Base-by-base conservation (phyloP, 2,113 vertebrate genomes). In the Nothobranchius kuhntae region DNA sequence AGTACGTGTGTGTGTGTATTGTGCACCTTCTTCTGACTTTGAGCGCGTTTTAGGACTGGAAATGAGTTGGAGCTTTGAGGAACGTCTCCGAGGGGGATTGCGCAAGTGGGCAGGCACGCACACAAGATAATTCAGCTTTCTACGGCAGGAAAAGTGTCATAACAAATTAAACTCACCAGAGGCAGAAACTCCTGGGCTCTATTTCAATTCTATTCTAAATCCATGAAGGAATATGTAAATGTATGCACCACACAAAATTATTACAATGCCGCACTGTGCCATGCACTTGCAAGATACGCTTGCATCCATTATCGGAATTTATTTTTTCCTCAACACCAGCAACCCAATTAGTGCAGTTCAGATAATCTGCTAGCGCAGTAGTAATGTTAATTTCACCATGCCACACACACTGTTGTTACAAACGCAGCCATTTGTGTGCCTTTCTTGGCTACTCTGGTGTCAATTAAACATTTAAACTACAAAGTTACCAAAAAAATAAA, bases 91-190 rank as follows among this genome's bases (percentile, higher is more conserved):
- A 86, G 82, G 84, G 71, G 75, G 72, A 80, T 42, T 73, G 76
- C 77, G 66, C 73, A 76, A 79, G 85, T 82, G 85, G 70, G 78
- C 74, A 78, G 68, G 78, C 68, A 7, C 62, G 60, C 71, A 62
- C 60, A 68, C 64, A 38, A 78, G 72, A 87, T 85, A 85, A 88
- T 91, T 84, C 69, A 65, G 80, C 80, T 78, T 79, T 80, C 75
- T 83, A 81, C 78, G 76, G 77, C 76, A 68, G 45, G 75, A 76
- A 83, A 79, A 80, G 81, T 87, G 87, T 90, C 89, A 87, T 78
- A 86, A 85, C 82, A 87, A 90, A 90, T 90, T 89, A 79, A 82
- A 84, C 80, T 89, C 86, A 84, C 82, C 81, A 83, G 83, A 89
- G 85, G 87, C 75, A 72, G 53, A 86, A 84, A 90, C 85, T 90